Conservation (phyloP, 2,113 vertebrate genomes). For the Microcebus jonahi region DNA sequence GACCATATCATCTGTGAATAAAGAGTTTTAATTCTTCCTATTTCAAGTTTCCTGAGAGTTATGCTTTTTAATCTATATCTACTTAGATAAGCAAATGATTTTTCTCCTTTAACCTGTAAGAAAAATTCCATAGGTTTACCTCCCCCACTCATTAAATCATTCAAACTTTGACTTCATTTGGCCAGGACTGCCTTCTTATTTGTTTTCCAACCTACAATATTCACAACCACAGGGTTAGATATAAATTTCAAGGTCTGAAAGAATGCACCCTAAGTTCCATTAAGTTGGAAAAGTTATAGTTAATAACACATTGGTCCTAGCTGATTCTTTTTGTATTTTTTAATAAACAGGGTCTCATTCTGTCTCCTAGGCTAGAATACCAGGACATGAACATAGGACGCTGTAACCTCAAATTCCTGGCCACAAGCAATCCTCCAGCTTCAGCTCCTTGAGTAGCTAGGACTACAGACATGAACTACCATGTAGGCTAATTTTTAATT, state of each 20-base stretch:
- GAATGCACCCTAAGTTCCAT: background rate
- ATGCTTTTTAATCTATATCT: background rate
- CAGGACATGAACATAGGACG: no score
- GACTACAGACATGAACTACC: no score
- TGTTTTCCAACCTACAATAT: slow-evolving; percentile 14
- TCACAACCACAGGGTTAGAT: background rate
- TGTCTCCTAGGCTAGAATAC: no score
- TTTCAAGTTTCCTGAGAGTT: background rate
- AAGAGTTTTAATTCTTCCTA: background rate
- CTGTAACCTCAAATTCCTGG: no score
- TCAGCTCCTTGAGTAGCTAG: no score
- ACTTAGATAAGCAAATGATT: background rate
- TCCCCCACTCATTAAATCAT: background rate
- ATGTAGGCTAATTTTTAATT: no score
- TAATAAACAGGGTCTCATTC: no score
- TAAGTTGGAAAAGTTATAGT: slow-evolving; percentile 14
- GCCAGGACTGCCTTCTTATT: background rate
- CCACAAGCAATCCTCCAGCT: no score
- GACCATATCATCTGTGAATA: background rate
- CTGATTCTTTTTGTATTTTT: background rate
- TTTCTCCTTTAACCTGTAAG: background rate
- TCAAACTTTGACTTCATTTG: background rate
- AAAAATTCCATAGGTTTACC: background rate
- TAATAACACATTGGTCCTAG: background rate
- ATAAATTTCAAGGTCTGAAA: slow-evolving; percentile 7